Base-by-base conservation (phyloP, 2,113 vertebrate genomes). In the Silurus glanis region DNA sequence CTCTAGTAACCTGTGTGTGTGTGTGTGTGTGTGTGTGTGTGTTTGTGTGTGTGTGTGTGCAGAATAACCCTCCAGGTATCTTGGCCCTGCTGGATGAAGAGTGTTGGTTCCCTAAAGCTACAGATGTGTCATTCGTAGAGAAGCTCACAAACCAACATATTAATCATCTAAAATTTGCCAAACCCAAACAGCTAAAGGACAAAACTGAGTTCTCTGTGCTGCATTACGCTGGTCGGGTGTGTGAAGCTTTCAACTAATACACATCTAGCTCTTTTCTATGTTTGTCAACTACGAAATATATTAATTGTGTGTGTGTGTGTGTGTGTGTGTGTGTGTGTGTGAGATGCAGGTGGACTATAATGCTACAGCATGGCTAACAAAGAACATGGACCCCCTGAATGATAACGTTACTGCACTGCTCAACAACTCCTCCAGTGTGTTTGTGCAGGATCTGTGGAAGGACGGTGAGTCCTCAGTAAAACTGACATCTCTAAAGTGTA, bases 71-170 rank as follows among this genome's bases (percentile, higher is more conserved):
- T 0, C 98, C 98, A 0, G 98, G 98, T 47, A 97, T 99, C 86
- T 92, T 99, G 87, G 97, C 98, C 84, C 94, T 99, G 90, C 93
- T 99, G 93, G 98, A 99, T 69, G 98, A 99, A 90, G 98, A 99
- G 88, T 99, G 98, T 90, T 99, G 98, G 98, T 99, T 99, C 91
- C 98, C 98, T 69, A 99, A 99, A 91, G 98, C 98, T 86, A 99
- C 98, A 0, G 98, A 99, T 89, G 96, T 96, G 9, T 99, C 97
- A 23, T 99, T 99, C 13, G 96, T 99, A 81, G 98, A 99, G 92
- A 99, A 99, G 89, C 92, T 99, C 6, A 92, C 94, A 1, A 90
- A 95, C 51, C 97, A 98, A 90, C 97, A 98, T 91, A 96, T 95
- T 79, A 98, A 93, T 51, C 97, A 99, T 90, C 79, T 95, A 92